Evolutionary conservation across 2,113 vertebrate species (phyloP).

Genomic region (Morone chrysops): DNA sequence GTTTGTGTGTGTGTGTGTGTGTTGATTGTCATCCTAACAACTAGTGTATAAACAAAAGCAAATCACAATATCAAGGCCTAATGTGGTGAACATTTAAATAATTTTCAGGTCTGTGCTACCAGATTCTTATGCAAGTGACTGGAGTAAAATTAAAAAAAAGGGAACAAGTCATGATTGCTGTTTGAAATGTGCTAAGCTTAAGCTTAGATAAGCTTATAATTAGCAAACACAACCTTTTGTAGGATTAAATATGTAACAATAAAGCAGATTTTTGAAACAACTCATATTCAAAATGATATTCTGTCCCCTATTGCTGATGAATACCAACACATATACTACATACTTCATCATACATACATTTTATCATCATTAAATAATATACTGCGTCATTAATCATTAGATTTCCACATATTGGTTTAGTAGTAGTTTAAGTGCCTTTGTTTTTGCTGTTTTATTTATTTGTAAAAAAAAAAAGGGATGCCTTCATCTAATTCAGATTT

Average conservation of each 20-base stretch:
- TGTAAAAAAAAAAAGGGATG: not conserved
- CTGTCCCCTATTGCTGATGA: not conserved
- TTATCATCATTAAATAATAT: slow-evolving; percentile 17
- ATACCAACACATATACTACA: slow-evolving; percentile 6
- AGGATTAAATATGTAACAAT: slow-evolving; percentile 34
- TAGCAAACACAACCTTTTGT: slow-evolving; percentile 35
- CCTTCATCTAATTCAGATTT: slow-evolving; percentile 6
- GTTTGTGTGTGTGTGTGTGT: slow-evolving; percentile 48
- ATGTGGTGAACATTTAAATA: slow-evolving; percentile 28
- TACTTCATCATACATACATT: slow-evolving; percentile 28
- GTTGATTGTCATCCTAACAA: slow-evolving; percentile 61
- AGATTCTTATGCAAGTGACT: not conserved
- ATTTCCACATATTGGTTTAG: not conserved
- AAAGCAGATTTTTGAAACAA: slow-evolving; percentile 23
- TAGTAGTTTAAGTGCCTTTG: not conserved
- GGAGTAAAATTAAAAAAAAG: not conserved
- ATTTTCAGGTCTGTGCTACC: slow-evolving; percentile 4
- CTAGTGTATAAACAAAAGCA: slow-evolving; percentile 67
- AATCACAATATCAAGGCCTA: slow-evolving; percentile 45
- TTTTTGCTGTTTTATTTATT: not conserved
- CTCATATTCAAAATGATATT: not conserved
- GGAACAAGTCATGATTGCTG: not conserved
- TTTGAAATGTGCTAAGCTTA: not conserved
- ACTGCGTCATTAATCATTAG: slow-evolving; percentile 3
- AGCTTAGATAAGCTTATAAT: slow-evolving; percentile 15